Evolutionary conservation across 1,140 invertebrate species (phyloP), one percentile per base, ranked within the genome.

Genomic region (Trachymyrmex cornetzi): DNA sequence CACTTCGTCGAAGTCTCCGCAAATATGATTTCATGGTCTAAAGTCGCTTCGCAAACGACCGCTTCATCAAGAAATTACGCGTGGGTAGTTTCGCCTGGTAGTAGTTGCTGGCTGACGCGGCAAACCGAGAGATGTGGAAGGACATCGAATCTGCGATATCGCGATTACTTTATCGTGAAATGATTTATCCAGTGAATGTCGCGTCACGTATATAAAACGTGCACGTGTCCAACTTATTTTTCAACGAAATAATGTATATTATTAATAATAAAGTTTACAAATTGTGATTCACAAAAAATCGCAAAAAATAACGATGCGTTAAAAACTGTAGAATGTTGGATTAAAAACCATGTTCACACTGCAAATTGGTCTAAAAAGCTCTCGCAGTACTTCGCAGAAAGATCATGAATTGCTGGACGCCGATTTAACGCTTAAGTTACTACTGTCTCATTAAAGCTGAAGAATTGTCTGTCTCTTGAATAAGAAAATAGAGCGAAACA

Each of bases 391-490:
- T 59, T 19, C 50, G 59, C 11, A 12, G 24, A 67, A 59, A 86
- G 81, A 88, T 82, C 80, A 86, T 90, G 85, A 86, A 77, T 81
- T 64, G 55, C 85, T 61, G 85, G 89, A 90, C 71, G 77, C 88
- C 80, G 89, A 90, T 90, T 90, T 90, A 90, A 90, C 77, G 75
- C 61, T 90, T 88, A 63, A 90, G 86, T 80, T 90, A 85, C 81
- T 66, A 69, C 71, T 77, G 64, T 27, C 88, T 90, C 89, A 63
- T 90, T 88, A 90, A 90, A 57, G 24, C 86, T 90, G 19, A 74
- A 71, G 22, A 63, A n/a, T 11, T 57, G 84, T 90, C 66, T 38
- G 53, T 79, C 74, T 77, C 72, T 44, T 11, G 77, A 77, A 90
- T 90, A 90, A 90, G 86, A 77, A 57, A 67, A 27, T 71, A 63